phyloP scores from a whole-genome alignment of 2,113 vertebrate species.

The Hypocryptadius cinnamomeus region DNA sequence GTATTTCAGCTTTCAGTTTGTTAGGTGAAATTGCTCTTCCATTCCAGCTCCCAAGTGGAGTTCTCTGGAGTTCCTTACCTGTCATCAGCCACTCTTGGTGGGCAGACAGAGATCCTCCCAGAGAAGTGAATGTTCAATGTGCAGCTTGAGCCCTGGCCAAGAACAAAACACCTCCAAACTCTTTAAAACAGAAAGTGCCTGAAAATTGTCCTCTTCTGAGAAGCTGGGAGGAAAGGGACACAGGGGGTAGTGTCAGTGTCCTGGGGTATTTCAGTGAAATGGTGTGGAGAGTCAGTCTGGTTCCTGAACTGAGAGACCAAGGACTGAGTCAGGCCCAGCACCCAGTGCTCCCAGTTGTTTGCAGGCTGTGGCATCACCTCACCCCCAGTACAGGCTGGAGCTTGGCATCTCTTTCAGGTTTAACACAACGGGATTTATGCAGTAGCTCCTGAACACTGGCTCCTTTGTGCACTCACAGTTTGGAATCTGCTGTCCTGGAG shows the following conservation, averaged over 20 bases:
- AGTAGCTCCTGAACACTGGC: neutral
- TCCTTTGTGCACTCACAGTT: neutral
- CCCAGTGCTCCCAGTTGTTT: neutral
- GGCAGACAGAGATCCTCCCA: neutral
- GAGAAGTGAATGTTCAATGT: neutral
- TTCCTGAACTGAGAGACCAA: fast-evolving
- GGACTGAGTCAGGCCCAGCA: neutral
- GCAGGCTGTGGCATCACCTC: neutral
- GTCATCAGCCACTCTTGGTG: neutral
- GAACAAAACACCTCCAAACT: neutral
- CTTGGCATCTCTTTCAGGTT: neutral
- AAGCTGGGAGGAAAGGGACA: neutral
- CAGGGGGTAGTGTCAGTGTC: neutral
- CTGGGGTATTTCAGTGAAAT: too few relatives aligned
- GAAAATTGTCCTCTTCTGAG: neutral
- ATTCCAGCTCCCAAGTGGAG: neutral
- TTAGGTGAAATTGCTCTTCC: neutral
- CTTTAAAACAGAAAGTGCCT: neutral
- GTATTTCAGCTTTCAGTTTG: neutral
- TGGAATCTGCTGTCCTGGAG: neutral
- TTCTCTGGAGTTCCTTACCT: neutral
- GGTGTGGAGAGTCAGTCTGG: neutral
- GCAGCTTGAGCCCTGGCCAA: neutral
- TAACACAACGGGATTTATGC: neutral
- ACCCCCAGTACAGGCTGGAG: neutral